Evolutionary conservation across 2,888 invertebrate genomes (phyloP).

Genomic region (Punctoribates punctum): DNA sequence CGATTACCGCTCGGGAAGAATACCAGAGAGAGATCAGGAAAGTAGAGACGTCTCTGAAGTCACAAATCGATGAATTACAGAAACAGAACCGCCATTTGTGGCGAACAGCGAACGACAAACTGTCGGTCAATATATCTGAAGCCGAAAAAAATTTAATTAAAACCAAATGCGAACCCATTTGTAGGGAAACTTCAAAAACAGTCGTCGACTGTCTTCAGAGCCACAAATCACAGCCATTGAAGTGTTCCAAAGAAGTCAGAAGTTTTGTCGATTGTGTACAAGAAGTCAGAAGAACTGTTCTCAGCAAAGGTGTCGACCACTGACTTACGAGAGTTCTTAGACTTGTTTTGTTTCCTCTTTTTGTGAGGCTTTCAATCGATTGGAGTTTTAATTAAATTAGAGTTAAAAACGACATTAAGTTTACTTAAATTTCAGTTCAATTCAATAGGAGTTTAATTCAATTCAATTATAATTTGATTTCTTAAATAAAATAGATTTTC

Average conservation of each 20-base stretch:
- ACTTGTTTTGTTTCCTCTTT: background rate
- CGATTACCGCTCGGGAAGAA: slow-evolving; percentile 44
- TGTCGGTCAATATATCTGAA: slow-evolving; percentile 42
- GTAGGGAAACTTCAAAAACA: slow-evolving; percentile 44
- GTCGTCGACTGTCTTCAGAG: slow-evolving; percentile 45
- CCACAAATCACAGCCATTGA: slow-evolving; percentile 45
- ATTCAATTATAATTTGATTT: too few relatives aligned
- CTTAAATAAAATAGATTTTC: too few relatives aligned
- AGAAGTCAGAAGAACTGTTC: slow-evolving; percentile 41
- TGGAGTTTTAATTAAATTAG: too few relatives aligned
- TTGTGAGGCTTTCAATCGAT: background rate
- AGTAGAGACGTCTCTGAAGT: slow-evolving; percentile 45
- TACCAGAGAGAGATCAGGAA: slow-evolving; percentile 44
- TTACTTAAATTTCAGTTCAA: too few relatives aligned
- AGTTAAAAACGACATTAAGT: too few relatives aligned
- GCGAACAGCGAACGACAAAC: slow-evolving; percentile 43
- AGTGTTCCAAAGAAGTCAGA: slow-evolving; percentile 47
- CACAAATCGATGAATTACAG: slow-evolving; percentile 44
- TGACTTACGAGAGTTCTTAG: too few relatives aligned
- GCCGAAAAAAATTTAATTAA: slow-evolving; percentile 45
- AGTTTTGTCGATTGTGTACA: slow-evolving; percentile 47
- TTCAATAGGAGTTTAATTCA: too few relatives aligned
- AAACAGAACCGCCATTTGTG: slow-evolving; percentile 44
- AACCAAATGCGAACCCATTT: slow-evolving; percentile 45
- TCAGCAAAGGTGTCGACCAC: too few relatives aligned